Evolutionary conservation across 2,888 invertebrate genomes (phyloP), one percentile per base, ranked within the genome.

Genomic region (Ormyrus labotus): DNA sequence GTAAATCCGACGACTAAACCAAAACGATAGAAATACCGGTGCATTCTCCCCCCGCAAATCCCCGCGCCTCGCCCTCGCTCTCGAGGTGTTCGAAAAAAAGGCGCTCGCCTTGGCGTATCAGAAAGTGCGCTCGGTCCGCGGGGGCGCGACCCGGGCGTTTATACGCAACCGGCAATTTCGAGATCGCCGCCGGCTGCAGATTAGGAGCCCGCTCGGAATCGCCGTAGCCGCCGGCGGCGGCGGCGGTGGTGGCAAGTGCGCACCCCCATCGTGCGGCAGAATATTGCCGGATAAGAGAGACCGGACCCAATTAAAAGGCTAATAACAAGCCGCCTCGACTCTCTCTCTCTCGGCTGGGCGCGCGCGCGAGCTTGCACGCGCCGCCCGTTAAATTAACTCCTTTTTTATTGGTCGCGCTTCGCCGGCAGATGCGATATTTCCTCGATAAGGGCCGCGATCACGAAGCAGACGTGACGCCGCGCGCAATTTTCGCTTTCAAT

Each of bases 201-300:
- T 89, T 90, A 90, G 88, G 87, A 85, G 85, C 84, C 80, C 83
- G 83, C 83, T 84, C 81, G 10, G 13, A 45, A 68, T 57, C 48
- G 55, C 51, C 61, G 53, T n/a, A 34, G 34, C 34, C 34, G 34
- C 0, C 19, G 19, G 19, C 19, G 19, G 19, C 19, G 19, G 19
- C 19, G 19, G 19, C 1, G 84, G 83, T 85, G 84, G 85, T 84
- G 84, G 85, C 85, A 85, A 86, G 85, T 84, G 84, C 69, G 57
- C 55, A 4, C 83, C 86, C 85, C 85, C 84, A 85, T 85, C 84
- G 83, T 83, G 63, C 13, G 69, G 71, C 50, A 83, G 85, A 87
- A 88, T 87, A 90, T 87, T 86, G 87, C 87, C 50, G 88, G 86
- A 89, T 89, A 89, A 90, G 88, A 87, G 89, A 89, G 65, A 69